phyloP scores from a whole-genome alignment of 1,140 invertebrate species.

The Trissolcus basalis region DNA sequence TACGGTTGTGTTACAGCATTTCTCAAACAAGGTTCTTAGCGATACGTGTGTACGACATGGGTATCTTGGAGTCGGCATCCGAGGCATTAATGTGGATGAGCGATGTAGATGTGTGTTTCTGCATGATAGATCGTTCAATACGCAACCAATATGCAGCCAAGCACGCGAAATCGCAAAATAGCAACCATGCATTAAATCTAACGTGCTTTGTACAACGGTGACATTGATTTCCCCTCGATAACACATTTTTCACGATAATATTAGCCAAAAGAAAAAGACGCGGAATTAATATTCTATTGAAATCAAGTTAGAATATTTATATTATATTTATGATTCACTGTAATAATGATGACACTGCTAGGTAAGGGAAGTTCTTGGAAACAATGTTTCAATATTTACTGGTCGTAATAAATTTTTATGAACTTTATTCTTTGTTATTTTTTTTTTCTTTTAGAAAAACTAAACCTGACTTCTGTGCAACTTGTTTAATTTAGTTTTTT shows the following conservation, averaged over 20 bases:
- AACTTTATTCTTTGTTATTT: too few relatives aligned
- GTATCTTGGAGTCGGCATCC: constrained; percentile 66
- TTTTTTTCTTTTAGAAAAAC: too few relatives aligned
- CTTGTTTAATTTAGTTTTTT: too few relatives aligned
- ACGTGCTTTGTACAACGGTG: constrained; percentile 1
- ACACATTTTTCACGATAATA: not conserved
- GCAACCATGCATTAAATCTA: constrained; percentile 68
- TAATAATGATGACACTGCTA: too few relatives aligned
- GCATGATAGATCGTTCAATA: constrained; percentile 71
- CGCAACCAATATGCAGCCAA: constrained; percentile 69
- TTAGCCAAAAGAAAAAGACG: not conserved
- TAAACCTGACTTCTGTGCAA: too few relatives aligned
- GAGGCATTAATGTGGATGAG: constrained; percentile 69
- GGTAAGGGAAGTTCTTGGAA: too few relatives aligned
- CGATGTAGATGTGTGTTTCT: constrained; percentile 67
- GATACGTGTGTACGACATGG: constrained; percentile 37
- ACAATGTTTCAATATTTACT: too few relatives aligned
- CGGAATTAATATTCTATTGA: not conserved
- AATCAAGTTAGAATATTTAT: not conserved
- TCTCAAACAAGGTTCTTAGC: constrained; percentile 17
- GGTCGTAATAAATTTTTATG: too few relatives aligned
- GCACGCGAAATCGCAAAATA: constrained; percentile 67
- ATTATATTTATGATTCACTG: too few relatives aligned
- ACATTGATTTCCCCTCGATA: constrained; percentile 5
- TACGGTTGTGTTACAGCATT: constrained; percentile 21